Conservation (phyloP, 92 coral and sea anemone species). For the Ricordea florida region DNA sequence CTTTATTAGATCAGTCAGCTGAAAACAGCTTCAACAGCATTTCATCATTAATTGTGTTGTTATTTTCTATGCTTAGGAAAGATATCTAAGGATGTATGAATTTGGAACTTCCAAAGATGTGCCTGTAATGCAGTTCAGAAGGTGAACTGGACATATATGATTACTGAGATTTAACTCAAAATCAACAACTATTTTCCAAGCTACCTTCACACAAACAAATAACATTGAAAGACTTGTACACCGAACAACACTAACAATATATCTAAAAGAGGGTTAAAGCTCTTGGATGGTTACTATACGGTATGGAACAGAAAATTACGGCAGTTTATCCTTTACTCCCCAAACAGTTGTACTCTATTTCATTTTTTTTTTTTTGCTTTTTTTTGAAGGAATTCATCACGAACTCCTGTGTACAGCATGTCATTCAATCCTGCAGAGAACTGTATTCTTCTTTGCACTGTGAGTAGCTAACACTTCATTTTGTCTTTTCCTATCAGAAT, state of each 20-base stretch:
- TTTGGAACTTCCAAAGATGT: slow-evolving; percentile 98
- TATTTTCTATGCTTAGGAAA: too few species aligned
- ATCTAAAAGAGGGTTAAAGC: too few species aligned
- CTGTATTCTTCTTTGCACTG: slow-evolving; percentile 91
- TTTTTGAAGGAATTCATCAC: slow-evolving; percentile 74
- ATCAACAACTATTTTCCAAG: not conserved
- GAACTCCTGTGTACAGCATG: slow-evolving; percentile 91
- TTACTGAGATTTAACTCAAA: not conserved
- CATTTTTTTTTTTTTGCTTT: not conserved
- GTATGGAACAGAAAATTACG: too few species aligned
- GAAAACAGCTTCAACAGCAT: too few species aligned
- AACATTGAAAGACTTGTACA: too few species aligned
- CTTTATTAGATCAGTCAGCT: too few species aligned
- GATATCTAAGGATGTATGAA: slow-evolving; percentile 95
- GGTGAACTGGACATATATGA: too few species aligned
- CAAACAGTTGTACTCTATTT: not conserved
- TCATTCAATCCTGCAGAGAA: slow-evolving; percentile 98
- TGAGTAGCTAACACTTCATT: slow-evolving; percentile 24
- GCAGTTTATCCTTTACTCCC: not conserved
- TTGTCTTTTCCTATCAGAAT: not conserved
- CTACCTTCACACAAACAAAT: too few species aligned
- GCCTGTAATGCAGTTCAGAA: slow-evolving; percentile 95
- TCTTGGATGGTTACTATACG: too few species aligned
- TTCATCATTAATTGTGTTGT: too few species aligned
- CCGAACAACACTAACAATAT: too few species aligned